Conservation (phyloP, 2,113 vertebrate genomes). For the Gasterosteus aculeatus region DNA sequence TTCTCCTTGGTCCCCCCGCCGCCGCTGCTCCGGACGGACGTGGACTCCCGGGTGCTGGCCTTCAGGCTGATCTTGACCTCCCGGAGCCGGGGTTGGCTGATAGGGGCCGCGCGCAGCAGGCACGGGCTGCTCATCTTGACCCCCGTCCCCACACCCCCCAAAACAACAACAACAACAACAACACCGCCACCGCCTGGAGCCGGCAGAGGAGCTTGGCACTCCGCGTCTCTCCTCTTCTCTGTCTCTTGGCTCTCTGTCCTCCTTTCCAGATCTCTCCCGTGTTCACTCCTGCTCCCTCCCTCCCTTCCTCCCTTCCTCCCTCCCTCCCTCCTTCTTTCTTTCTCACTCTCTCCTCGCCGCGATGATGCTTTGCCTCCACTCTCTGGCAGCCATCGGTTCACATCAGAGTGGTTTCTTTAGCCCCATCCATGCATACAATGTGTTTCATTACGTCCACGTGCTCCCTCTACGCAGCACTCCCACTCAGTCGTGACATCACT, state of each 20-base stretch:
- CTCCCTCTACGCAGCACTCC: constrained; percentile 42
- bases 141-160: constrained; percentile 25
- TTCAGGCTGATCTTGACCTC: constrained; percentile 83
- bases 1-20: constrained; percentile 60
- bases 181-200: constrained; percentile 53
- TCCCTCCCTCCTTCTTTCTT: constrained; percentile 24
- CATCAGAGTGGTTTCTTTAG: constrained; percentile 57
- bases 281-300: constrained; percentile 52
- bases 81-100: constrained; percentile 77
- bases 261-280: constrained; percentile 66
- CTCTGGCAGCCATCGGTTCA: constrained; percentile 50
- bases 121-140: constrained; percentile 83
- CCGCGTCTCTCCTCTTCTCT: constrained; percentile 69
- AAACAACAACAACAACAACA: constrained; percentile 9
- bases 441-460: constrained; percentile 54
- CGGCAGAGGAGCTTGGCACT: constrained; percentile 60
- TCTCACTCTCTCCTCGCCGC: constrained; percentile 55
- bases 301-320: constrained; percentile 8
- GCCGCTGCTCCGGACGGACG: constrained; percentile 40
- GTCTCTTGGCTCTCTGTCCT: constrained; percentile 73
- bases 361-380: constrained; percentile 64
- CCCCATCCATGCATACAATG: constrained; percentile 71
- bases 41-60: constrained; percentile 72
- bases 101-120: constrained; percentile 75
- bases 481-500: constrained; percentile 48